Conservation (phyloP, 35 echinoderm and acorn worm genomes). For the Heliocidaris tuberculata region DNA sequence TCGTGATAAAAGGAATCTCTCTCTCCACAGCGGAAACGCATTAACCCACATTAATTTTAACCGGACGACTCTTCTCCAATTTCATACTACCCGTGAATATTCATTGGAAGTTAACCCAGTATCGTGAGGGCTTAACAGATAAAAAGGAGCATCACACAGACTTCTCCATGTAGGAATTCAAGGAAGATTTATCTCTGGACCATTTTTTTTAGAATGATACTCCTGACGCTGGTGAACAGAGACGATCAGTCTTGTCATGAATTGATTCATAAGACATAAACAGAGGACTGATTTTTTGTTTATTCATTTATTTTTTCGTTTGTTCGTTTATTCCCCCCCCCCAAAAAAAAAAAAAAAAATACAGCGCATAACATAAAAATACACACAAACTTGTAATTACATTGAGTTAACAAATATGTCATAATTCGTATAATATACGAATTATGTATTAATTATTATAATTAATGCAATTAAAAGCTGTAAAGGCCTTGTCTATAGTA, state of each 20-base stretch:
- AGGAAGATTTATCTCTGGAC: no score
- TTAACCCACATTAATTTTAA: neutral
- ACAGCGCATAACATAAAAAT: no score
- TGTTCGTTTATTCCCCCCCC: no score
- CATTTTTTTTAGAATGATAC: neutral
- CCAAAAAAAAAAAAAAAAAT: no score
- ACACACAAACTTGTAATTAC: no score
- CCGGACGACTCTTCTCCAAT: neutral
- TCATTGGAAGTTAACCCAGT: neutral
- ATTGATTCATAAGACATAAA: neutral
- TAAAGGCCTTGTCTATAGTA: no score
- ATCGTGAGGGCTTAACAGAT: neutral
- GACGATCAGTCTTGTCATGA: neutral
- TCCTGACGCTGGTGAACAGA: neutral
- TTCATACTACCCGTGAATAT: neutral
- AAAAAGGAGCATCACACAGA: neutral
- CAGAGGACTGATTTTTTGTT: neutral
- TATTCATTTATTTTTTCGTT: no score
- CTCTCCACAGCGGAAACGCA: neutral
- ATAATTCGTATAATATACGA: no score
- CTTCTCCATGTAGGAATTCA: neutral
- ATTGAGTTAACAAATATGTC: no score
- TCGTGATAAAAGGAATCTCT: no score
- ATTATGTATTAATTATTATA: no score
- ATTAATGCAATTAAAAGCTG: no score